Base-by-base conservation (phyloP, 2,113 vertebrate species). In the Xyliphius kryptos region DNA sequence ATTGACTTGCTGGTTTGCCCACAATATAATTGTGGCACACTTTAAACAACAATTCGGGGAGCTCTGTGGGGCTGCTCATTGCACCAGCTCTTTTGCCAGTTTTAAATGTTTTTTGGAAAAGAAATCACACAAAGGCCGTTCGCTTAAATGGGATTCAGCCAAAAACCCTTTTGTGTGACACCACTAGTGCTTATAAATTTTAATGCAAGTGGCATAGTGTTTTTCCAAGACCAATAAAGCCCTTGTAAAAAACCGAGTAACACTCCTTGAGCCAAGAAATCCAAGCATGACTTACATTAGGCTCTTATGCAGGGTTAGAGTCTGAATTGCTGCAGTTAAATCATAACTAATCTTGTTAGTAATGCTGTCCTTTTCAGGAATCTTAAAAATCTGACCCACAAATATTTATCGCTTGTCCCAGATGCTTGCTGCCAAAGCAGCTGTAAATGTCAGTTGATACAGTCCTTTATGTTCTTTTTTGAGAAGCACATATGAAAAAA, bases 221-320 rank as follows among this genome's bases (percentile, higher is more conserved):
- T n/a, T n/a, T 53, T 72, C 66, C 66, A 69, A 69, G 49, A 46
- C 60, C 65, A 71, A 72, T 55, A 72, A 61, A 36, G 46, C 49
- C n/a, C n/a, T 56, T 41, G 46, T 54, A 41, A 58, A 59, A 14
- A 16, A 56, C 48, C 53, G 53, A 67, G 65, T 54, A 67, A 36
- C 49, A 41, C 12, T 15, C 9, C 11, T 12, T 36, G 50, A 61
- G 57, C 66, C 59, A 63, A 63, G 52, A 56, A 43, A 40, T n/a
- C 37, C 52, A 57, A 19, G 46, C 26, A 61, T 56, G 52, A 43
- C 32, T 44, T 50, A 12, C 53, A 14, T 16, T 37, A 53, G 59
- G 32, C 59, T 44, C 53, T 26, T 61, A 63, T 49, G 37, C 46
- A 60, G 50, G 9, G 38, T n/a, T 47, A 50, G 36, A 12, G 48